These are phyloP conservation scores for Anthopleura sola DNA, from an alignment of 64 coral and sea anemone species.

Conservation along the genomic window DNA sequence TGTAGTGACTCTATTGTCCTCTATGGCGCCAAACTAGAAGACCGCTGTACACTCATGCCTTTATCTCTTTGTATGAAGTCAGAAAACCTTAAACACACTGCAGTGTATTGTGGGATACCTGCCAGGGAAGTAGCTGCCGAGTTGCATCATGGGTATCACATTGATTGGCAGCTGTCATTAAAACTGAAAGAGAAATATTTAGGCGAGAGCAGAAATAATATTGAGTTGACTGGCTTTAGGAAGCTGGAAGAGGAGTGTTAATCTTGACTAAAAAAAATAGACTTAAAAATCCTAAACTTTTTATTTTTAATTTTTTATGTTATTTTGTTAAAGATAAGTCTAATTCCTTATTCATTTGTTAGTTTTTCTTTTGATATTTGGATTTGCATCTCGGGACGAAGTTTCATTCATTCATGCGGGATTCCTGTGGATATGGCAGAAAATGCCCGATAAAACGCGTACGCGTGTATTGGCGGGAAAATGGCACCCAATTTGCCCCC, in stretches of 20 bases:
- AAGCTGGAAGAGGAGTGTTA: neutral
- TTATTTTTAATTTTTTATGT: too few species aligned
- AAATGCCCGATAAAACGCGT: too few species aligned
- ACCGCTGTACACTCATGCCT: conserved; percentile 13
- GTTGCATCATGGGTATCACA: conserved; percentile 9
- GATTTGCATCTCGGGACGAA: too few species aligned
- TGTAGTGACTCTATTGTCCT: neutral
- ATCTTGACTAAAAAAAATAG: too few species aligned
- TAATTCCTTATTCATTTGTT: too few species aligned
- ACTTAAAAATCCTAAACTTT: too few species aligned
- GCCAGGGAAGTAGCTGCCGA: neutral
- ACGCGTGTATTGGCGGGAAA: too few species aligned
- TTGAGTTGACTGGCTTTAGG: neutral
- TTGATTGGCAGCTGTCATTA: neutral
- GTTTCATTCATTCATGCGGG: too few species aligned
- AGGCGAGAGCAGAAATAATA: neutral
- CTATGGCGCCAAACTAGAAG: conserved; percentile 12
- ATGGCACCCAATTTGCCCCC: too few species aligned
- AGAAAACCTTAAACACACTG: neutral
- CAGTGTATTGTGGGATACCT: conserved; percentile 31
- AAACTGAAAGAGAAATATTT: neutral
- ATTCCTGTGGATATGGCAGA: too few species aligned
- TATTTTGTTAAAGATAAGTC: too few species aligned
- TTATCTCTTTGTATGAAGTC: conserved; percentile 16
- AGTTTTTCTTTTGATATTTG: too few species aligned